These are phyloP conservation scores for Ostrea edulis DNA, from an alignment of 1,140 invertebrate genomes.

Conservation along the genomic window DNA sequence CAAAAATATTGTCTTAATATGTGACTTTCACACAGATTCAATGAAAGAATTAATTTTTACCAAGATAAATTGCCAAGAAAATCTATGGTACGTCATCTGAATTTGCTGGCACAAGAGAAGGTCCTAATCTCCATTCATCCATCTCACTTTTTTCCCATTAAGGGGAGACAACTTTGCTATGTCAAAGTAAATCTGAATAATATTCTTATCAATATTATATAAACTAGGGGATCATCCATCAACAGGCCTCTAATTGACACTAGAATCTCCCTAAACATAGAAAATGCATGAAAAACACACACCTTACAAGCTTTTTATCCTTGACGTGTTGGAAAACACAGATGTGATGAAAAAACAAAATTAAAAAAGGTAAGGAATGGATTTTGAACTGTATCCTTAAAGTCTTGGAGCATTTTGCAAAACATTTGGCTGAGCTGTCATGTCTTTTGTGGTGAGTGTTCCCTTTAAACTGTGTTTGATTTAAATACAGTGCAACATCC, in stretches of 20 bases:
- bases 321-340: not conserved
- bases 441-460: not conserved
- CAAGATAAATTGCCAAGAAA: constrained; percentile 15
- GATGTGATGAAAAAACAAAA: not conserved
- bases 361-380: not conserved
- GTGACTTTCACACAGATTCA: not conserved
- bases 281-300: constrained; percentile 29
- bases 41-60: not conserved
- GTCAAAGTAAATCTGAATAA: constrained; percentile 29
- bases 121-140: not conserved
- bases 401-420: not conserved
- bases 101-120: not conserved
- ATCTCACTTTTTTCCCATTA: not conserved
- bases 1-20: not conserved
- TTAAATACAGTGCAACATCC: not conserved
- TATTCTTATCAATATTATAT: constrained; percentile 34
- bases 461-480: not conserved
- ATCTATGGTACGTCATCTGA: constrained; percentile 2
- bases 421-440: not conserved
- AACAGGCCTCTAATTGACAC: not conserved
- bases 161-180: constrained; percentile 25
- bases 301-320: constrained; percentile 17
- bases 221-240: constrained; percentile 22
- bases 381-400: not conserved
- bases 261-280: not conserved